These are phyloP conservation scores for Podarcis cretensis DNA, from an alignment of 2,113 vertebrate genomes.

Conservation along the genomic window DNA sequence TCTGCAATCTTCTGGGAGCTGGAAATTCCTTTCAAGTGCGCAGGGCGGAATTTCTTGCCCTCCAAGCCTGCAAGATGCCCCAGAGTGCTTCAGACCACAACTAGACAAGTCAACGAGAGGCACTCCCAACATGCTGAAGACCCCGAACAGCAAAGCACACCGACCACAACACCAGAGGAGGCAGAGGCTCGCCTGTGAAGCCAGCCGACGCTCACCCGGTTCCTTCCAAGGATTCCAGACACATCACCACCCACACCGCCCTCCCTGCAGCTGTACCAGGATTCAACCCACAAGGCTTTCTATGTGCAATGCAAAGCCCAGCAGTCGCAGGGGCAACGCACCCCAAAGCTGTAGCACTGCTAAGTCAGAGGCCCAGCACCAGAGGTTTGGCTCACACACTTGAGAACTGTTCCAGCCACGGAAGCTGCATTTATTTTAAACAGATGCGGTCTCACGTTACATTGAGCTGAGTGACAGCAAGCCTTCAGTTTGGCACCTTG, in stretches of 20 bases:
- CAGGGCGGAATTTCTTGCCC: not conserved
- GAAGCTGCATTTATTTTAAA: not conserved
- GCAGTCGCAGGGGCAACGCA: fast-evolving
- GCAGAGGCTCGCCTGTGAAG: not conserved
- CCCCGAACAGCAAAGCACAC: too few relatives aligned
- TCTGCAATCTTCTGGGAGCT: not conserved
- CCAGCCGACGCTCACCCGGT: not conserved
- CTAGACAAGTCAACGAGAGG: too few relatives aligned
- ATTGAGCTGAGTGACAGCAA: not conserved
- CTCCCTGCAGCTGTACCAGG: not conserved
- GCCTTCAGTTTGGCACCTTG: not conserved
- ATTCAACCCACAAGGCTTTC: not conserved
- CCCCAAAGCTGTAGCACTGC: fast-evolving
- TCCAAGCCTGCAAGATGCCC: fast-evolving
- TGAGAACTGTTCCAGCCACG: fast-evolving
- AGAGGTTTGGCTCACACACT: too few relatives aligned
- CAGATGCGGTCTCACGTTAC: not conserved
- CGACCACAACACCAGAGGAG: not conserved
- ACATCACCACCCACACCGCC: not conserved
- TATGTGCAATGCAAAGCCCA: not conserved
- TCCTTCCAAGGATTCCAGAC: not conserved
- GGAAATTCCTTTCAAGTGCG: not conserved
- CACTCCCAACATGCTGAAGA: not conserved
- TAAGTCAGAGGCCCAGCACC: not conserved
- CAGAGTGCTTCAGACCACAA: not conserved